phyloP scores from a whole-genome alignment of 2,888 invertebrate species.

The Melangyna quadrimaculata region DNA sequence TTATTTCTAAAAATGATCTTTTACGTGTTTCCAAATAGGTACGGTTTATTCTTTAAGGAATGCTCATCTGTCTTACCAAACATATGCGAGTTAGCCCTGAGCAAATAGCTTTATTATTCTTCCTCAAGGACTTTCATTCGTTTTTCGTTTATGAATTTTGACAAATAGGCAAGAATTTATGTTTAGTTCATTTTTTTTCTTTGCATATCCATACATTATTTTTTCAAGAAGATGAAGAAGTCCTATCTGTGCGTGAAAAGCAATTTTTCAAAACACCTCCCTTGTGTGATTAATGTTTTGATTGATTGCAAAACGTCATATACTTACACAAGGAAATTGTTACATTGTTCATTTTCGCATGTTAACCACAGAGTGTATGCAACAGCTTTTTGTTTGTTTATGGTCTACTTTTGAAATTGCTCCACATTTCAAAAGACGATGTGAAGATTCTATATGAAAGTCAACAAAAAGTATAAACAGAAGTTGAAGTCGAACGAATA shows the following conservation, averaged over 20 bases:
- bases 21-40: background rate
- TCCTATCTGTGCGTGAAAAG: conserved; percentile 23
- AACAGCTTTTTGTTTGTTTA: background rate
- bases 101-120: background rate
- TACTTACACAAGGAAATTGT: background rate
- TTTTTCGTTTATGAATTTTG: background rate
- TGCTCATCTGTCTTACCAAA: background rate
- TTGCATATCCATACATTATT: background rate
- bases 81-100: background rate
- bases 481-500: background rate
- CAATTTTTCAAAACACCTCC: conserved; percentile 21
- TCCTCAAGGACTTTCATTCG: background rate
- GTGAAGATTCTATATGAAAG: background rate
- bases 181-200: background rate
- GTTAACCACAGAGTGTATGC: background rate
- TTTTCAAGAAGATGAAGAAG: background rate
- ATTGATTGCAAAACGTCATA: conserved; percentile 23
- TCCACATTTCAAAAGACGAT: conserved; percentile 3
- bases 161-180: conserved; percentile 6
- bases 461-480: background rate
- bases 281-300: conserved; percentile 9
- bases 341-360: background rate
- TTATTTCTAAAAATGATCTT: background rate
- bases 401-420: background rate
- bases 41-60: background rate